Evolutionary conservation across 2,113 vertebrate species (phyloP).

Genomic region (Hucho hucho): DNA sequence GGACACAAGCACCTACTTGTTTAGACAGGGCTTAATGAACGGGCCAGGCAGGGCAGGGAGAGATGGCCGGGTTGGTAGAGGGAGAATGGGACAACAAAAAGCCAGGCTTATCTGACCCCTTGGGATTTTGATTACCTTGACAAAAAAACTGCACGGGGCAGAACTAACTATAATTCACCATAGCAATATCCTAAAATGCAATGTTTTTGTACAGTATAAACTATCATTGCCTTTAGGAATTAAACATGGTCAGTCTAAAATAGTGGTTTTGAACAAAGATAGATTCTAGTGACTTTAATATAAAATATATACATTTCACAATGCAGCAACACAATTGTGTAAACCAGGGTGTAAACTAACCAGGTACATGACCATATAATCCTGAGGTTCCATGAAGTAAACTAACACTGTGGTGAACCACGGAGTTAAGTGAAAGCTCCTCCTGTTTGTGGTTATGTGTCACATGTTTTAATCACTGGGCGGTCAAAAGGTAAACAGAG

Average conservation of each 20-base stretch:
- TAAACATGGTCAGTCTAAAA: neutral
- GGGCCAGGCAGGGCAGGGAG: neutral
- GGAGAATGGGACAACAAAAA: neutral
- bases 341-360: neutral
- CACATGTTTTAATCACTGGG: neutral
- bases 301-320: neutral
- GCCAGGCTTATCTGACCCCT: conserved; percentile 26
- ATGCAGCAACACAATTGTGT: neutral
- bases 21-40: conserved; percentile 31
- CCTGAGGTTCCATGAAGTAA: neutral
- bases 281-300: neutral
- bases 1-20: conserved; percentile 43
- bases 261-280: neutral
- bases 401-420: neutral
- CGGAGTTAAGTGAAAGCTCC: neutral
- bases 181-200: neutral
- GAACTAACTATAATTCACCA: conserved; percentile 5
- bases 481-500: conserved; percentile 1
- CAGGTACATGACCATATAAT: neutral
- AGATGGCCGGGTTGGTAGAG: conserved; percentile 4
- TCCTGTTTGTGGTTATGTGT: neutral
- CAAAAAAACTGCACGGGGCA: conserved; percentile 2
- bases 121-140: conserved; percentile 24
- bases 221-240: neutral
- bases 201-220: neutral